Conservation (phyloP, 2,797 vertebrate genomes). For the Galaxias olidus region DNA sequence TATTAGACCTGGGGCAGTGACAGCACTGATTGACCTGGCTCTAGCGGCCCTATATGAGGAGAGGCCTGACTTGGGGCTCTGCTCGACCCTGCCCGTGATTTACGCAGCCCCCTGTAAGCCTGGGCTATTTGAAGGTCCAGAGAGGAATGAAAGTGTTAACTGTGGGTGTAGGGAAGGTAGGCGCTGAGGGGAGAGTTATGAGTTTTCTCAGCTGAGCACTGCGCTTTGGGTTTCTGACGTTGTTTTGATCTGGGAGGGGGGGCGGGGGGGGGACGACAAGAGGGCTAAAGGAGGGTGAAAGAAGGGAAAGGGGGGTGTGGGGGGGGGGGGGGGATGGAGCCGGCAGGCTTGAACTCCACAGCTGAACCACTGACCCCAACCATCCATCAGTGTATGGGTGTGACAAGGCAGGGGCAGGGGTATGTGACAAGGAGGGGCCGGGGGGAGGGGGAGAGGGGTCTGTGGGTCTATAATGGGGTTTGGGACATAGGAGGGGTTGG, state of each 20-base stretch:
- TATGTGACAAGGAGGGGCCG: conserved; percentile 49
- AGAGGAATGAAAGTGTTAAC: conserved; percentile 82
- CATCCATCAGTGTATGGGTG: conserved; percentile 77
- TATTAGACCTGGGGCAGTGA: conserved; percentile 66
- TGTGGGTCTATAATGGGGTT: conserved; percentile 61
- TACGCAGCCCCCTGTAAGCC: conserved; percentile 72
- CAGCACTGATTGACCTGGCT: conserved; percentile 64
- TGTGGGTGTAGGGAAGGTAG: conserved; percentile 57
- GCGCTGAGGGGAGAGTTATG: conserved; percentile 69
- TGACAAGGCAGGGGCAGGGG: conserved; percentile 69
- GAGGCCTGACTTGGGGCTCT: conserved; percentile 51
- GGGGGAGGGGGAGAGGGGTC: conserved; percentile 31
- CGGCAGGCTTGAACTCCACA: conserved; percentile 77
- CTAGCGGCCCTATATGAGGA: conserved; percentile 56
- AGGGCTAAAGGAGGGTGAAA: conserved; percentile 3
- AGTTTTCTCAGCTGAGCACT: conserved; percentile 76
- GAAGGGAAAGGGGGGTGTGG: conserved; percentile 11
- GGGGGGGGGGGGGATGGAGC: conserved; percentile 47
- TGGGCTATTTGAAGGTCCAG: conserved; percentile 69
- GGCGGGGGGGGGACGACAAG: not conserved
- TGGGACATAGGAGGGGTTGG: conserved; percentile 49
- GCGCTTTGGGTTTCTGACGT: conserved; percentile 70
- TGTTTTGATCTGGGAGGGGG: conserved; percentile 63
- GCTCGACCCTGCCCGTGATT: conserved; percentile 69
- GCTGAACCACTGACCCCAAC: conserved; percentile 79